Conservation (phyloP, 2,888 invertebrate genomes). For the Melikaiella ostensackeni region DNA sequence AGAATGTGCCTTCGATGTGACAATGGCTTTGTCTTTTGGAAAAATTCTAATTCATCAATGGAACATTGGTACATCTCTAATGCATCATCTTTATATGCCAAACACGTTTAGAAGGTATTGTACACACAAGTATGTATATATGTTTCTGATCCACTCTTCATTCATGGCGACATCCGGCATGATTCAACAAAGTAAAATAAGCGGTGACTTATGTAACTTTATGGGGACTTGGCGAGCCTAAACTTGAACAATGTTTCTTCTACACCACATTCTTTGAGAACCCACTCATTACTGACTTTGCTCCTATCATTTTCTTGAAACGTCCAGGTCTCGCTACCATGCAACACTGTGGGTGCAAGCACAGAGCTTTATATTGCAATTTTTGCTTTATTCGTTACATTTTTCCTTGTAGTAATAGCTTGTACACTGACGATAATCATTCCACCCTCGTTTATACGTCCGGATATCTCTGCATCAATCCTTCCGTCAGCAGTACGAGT, state of each 20-base stretch:
- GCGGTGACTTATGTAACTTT: constrained; percentile 54
- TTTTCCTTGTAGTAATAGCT: no score
- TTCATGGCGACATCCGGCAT: constrained; percentile 76
- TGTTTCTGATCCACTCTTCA: constrained; percentile 55
- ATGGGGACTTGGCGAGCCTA: constrained; percentile 48
- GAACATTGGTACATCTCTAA: constrained; percentile 6
- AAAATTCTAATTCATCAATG: constrained; percentile 24
- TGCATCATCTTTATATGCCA: constrained; percentile 60
- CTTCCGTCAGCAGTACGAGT: no score
- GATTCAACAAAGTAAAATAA: constrained; percentile 73
- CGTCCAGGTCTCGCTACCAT: no score
- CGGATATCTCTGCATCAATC: no score
- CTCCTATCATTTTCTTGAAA: no score
- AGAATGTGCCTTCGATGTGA: neutral
- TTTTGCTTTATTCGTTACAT: no score
- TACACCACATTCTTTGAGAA: no score
- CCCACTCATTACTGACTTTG: no score
- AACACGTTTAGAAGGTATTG: constrained; percentile 60
- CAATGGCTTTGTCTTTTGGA: constrained; percentile 18
- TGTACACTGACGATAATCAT: no score
- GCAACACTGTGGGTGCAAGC: no score
- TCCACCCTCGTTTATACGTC: no score
- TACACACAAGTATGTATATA: constrained; percentile 46
- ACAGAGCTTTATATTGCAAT: no score
- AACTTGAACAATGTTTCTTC: constrained; percentile 65